Percentiles rank a stretch among this genome's conserved stretches.
phyloP scores from a whole-genome alignment of 1,140 invertebrate genomes.

The Temnothorax nylanderi region DNA sequence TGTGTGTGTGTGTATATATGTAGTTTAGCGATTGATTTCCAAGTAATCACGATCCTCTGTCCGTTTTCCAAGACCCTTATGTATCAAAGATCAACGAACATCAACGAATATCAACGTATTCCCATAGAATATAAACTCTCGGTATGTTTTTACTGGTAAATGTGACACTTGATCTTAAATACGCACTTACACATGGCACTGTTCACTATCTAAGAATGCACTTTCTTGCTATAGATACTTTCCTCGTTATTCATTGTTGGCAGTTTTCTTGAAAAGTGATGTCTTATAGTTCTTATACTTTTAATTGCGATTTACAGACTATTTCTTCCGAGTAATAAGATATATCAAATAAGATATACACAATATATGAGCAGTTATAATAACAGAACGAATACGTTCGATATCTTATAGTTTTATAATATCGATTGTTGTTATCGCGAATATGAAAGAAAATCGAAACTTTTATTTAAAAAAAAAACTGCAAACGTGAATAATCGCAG shows the following conservation, averaged over 20 bases:
- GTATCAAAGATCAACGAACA: constrained; percentile 51
- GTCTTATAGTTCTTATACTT: not conserved
- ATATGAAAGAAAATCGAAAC: not conserved
- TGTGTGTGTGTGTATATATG: not conserved
- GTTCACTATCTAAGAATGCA: constrained; percentile 28
- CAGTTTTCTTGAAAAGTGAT: not conserved
- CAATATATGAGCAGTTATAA: not conserved
- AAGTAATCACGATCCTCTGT: constrained; percentile 12
- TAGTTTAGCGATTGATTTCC: constrained; percentile 13
- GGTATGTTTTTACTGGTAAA: constrained; percentile 54
- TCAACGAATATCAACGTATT: constrained; percentile 52
- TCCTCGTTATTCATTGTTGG: not conserved
- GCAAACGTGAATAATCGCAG: not conserved
- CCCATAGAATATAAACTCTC: constrained; percentile 37
- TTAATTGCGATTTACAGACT: not conserved
- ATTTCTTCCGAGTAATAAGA: not conserved
- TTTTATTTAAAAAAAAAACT: not conserved
- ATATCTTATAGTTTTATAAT: not conserved
- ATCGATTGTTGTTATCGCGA: not conserved
- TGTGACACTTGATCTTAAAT: constrained; percentile 38
- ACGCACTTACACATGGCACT: constrained; percentile 52
- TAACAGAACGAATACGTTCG: not conserved
- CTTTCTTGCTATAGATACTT: constrained; percentile 17
- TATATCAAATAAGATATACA: not conserved
- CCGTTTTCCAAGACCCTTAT: constrained; percentile 8